These are phyloP conservation scores for Mamestra brassicae DNA, from an alignment of 2,888 invertebrate genomes.

Conservation along the genomic window DNA sequence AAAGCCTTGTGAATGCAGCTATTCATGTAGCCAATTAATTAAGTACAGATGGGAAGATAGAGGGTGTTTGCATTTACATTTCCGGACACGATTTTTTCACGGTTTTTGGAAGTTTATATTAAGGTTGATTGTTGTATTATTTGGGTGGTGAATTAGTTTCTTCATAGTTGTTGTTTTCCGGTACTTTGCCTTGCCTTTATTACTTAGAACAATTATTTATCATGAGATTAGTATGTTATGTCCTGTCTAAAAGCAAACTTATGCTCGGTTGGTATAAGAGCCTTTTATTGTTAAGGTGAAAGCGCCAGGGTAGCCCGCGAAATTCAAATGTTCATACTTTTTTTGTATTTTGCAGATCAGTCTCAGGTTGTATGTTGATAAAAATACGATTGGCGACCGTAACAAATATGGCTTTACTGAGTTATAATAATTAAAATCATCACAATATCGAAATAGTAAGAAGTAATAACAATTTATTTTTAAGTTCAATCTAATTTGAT, in stretches of 20 bases:
- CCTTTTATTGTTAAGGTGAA: neutral
- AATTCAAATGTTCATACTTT: too few species aligned
- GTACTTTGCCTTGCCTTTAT: conserved; percentile 19
- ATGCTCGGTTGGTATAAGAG: neutral
- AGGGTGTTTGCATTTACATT: conserved; percentile 36
- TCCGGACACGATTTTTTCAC: conserved; percentile 51
- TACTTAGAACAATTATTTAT: neutral
- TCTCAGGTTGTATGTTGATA: too few species aligned
- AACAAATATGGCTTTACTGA: too few species aligned
- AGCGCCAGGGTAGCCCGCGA: too few species aligned
- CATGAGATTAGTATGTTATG: neutral
- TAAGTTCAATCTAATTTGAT: neutral
- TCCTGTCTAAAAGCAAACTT: neutral
- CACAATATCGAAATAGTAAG: neutral
- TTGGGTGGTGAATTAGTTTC: neutral
- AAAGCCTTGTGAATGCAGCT: conserved; percentile 50
- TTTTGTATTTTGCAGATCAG: too few species aligned
- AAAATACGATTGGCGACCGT: too few species aligned
- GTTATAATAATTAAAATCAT: too few species aligned
- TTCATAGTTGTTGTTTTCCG: conserved; percentile 22
- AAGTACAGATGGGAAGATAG: conserved; percentile 43
- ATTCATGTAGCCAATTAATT: conserved; percentile 53
- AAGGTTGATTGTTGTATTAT: conserved; percentile 26
- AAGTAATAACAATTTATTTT: conserved; percentile 1
- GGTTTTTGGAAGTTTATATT: conserved; percentile 17